Evolutionary conservation across 2,113 vertebrate species (phyloP).

Genomic region (Aphyosemion australe): DNA sequence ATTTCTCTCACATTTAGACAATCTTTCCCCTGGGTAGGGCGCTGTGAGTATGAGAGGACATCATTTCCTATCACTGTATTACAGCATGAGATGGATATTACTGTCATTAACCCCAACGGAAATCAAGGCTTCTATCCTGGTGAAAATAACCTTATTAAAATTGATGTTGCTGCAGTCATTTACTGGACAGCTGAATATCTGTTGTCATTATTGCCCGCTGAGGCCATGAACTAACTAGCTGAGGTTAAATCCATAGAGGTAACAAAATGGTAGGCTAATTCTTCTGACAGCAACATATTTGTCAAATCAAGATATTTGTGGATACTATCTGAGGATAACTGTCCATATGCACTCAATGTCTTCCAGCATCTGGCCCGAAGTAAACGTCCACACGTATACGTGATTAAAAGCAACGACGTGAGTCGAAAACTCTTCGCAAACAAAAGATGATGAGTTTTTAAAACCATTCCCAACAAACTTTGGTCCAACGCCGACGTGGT

Average conservation of each 20-base stretch:
- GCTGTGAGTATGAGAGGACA: constrained; percentile 11
- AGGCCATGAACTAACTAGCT: constrained; percentile 6
- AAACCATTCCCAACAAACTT: too few relatives aligned
- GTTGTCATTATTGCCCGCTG: constrained; percentile 3
- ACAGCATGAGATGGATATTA: constrained; percentile 7
- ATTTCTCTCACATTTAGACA: constrained; percentile 12
- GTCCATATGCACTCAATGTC: neutral
- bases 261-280: neutral
- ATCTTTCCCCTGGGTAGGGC: neutral
- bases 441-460: too few relatives aligned
- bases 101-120: constrained; percentile 15
- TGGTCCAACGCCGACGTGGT: too few relatives aligned
- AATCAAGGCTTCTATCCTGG: constrained; percentile 6
- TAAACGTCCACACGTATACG: too few relatives aligned
- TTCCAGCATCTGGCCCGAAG: too few relatives aligned
- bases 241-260: neutral
- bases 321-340: neutral
- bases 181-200: neutral
- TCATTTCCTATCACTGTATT: constrained; percentile 3
- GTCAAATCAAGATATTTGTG: neutral
- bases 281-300: neutral
- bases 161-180: neutral
- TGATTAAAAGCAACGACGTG: too few relatives aligned
- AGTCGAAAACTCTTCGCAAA: too few relatives aligned
- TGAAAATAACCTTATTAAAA: neutral